Evolutionary conservation across 2,113 vertebrate genomes (phyloP).

Genomic region (Cyanoramphus novaezelandiae): DNA sequence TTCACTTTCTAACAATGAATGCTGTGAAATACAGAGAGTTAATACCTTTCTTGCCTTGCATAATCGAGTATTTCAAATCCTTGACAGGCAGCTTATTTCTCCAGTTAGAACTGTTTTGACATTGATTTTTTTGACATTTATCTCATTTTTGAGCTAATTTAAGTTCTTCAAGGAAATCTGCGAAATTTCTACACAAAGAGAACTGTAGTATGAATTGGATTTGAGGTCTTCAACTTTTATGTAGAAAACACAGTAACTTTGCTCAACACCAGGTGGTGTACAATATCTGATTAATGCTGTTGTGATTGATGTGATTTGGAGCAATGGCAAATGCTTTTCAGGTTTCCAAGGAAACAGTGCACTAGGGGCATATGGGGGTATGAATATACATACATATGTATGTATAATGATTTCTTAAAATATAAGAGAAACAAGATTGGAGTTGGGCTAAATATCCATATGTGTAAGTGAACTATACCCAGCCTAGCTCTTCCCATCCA

Average conservation of each 20-base stretch:
- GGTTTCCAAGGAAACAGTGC: slow-evolving; percentile 14
- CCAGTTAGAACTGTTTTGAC: neutral
- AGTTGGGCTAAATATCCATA: neutral
- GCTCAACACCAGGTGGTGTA: neutral
- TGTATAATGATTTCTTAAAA: slow-evolving; percentile 12
- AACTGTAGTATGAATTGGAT: neutral
- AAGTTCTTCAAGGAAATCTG: neutral
- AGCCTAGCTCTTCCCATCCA: neutral
- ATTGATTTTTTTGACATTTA: neutral
- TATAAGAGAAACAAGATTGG: neutral
- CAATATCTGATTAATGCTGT: neutral
- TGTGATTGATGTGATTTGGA: neutral
- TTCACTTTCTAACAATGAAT: neutral
- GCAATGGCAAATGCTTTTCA: neutral
- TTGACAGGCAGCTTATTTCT: neutral
- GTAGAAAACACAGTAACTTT: neutral
- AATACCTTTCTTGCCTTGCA: neutral
- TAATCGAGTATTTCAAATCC: neutral
- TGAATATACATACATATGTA: neutral
- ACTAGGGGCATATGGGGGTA: neutral
- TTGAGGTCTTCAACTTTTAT: neutral
- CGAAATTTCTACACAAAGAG: neutral
- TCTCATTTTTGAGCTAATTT: neutral
- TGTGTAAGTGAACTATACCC: neutral
- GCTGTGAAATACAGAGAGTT: neutral